Evolutionary conservation across 2,888 invertebrate genomes (phyloP), one percentile per base, ranked within the genome.

Genomic region (Asteroscopus sphinx): DNA sequence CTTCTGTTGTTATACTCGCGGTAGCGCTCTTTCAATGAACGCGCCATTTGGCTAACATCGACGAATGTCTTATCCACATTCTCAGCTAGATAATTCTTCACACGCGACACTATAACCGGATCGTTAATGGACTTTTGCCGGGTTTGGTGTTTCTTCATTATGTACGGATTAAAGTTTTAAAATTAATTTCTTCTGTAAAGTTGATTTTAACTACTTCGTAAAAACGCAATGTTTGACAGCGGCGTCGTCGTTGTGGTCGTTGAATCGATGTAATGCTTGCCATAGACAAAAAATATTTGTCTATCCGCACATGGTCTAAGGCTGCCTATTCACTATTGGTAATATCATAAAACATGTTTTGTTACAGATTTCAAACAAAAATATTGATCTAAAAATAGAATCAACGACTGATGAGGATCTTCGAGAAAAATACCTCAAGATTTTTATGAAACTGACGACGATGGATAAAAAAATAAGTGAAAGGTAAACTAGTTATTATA

Each of bases 1-100:
- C 98, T 98, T 80, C 97, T 96, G 79, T 96, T 96, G 56, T 95
- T 95, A 92, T 98, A 98, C 81, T 98, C 98, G 52, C 96, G 92
- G 79, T 93, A 93, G 76, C 95, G 96, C 77, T 95, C 95, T 91
- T 97, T 97, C 48, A 98, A 94, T 76, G 96, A 95, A 85, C 97
- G 96, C 76, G 97, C 97, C 97, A 98, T 97, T 82, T 96, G 96
- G 83, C 96, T 96, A 56, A 98, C 96, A 94, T 98, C 97, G 69
- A 98, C 96, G 85, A 96, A 97, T 6, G 96, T 96, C 89, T 97
- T 96, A 79, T 97, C 96, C 64, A 96, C 96, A 92, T 97, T 97
- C 77, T 96, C 96, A 68, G 97, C 97, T 78, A 98, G 95, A 86
- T 98, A 98, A 95, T 97, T 95, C 83, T 95, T 95, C 26, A 96